phyloP scores from a whole-genome alignment of 2,888 invertebrate genomes.

The Plebejus argus region DNA sequence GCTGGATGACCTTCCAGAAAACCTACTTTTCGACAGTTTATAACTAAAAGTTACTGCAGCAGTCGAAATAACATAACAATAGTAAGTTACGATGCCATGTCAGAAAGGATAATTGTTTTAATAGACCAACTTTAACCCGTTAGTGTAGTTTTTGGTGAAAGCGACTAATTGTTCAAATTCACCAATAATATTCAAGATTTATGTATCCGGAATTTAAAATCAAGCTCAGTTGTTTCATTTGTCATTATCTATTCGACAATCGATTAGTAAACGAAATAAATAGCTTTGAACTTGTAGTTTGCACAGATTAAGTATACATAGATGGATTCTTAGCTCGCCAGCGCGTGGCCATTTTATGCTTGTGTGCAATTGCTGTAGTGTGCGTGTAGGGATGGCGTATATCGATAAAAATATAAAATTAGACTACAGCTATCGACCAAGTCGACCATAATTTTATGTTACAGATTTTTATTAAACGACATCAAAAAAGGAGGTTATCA shows the following conservation, averaged over 20 bases:
- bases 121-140: conserved; percentile 10
- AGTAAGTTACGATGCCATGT: not conserved
- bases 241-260: not conserved
- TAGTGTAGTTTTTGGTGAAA: not conserved
- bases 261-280: not conserved
- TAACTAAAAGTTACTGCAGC: too few species aligned
- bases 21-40: not conserved
- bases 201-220: not conserved
- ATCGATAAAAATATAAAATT: too few species aligned
- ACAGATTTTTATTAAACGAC: too few species aligned
- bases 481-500: too few species aligned
- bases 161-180: not conserved
- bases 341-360: too few species aligned
- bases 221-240: not conserved
- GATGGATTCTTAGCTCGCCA: too few species aligned
- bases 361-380: too few species aligned
- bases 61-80: not conserved
- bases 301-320: too few species aligned
- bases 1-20: too few species aligned
- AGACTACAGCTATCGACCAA: too few species aligned
- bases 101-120: not conserved
- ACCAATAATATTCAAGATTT: not conserved
- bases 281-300: not conserved
- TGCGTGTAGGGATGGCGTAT: too few species aligned
- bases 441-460: too few species aligned